Percentiles rank a stretch among this genome's conserved stretches.
Conservation (phyloP, 2,888 invertebrate genomes). For the Chirona hameri region DNA sequence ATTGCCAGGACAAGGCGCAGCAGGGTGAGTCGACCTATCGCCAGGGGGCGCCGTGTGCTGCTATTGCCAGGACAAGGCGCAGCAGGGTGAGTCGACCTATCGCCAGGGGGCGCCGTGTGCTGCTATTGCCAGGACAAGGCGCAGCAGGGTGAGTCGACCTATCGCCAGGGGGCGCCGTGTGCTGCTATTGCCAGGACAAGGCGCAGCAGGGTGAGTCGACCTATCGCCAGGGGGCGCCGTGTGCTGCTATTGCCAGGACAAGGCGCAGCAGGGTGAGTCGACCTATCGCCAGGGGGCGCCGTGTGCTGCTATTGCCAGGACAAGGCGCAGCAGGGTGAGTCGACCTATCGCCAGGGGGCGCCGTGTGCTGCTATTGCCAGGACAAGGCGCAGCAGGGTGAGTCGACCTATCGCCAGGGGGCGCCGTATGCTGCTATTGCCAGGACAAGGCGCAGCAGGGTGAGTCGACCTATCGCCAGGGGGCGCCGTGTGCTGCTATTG, state of each 20-base stretch:
- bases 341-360: background rate
- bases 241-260: too few species aligned
- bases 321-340: background rate
- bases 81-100: background rate
- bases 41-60: background rate
- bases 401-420: background rate
- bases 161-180: background rate
- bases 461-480: background rate
- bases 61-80: slow-evolving; percentile 59
- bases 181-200: too few species aligned
- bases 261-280: background rate
- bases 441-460: slow-evolving; percentile 53
- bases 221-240: background rate
- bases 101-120: background rate
- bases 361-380: too few species aligned
- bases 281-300: background rate
- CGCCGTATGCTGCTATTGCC: too few species aligned
- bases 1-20: slow-evolving; percentile 56
- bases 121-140: slow-evolving; percentile 62
- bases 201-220: background rate
- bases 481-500: too few species aligned
- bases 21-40: background rate
- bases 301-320: too few species aligned
- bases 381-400: slow-evolving; percentile 49
- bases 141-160: background rate